Evolutionary conservation across 2,797 vertebrate genomes (phyloP).

Genomic region (Lepilemur ruficaudatus): DNA sequence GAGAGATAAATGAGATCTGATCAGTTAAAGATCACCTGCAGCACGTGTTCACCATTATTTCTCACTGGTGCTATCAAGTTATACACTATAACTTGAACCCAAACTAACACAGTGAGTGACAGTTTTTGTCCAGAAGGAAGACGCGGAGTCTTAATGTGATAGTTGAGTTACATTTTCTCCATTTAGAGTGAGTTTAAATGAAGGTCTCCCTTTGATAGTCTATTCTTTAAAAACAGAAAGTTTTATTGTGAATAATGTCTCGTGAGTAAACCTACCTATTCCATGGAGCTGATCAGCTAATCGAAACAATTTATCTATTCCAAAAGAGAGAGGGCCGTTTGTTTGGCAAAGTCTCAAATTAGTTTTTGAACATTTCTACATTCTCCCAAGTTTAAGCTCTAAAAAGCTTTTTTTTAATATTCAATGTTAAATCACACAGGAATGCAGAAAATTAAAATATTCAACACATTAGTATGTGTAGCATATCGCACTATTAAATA

Average conservation of each 20-base stretch:
- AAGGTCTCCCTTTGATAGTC: neutral
- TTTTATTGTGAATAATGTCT: neutral
- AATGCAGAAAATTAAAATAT: slow-evolving; percentile 56
- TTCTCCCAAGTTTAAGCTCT: neutral
- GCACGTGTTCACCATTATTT: neutral
- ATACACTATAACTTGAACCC: neutral
- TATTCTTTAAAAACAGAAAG: neutral
- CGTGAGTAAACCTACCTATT: neutral
- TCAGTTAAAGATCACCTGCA: neutral
- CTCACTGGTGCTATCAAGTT: neutral
- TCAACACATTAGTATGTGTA: neutral
- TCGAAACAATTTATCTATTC: neutral
- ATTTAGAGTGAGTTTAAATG: neutral
- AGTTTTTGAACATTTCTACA: neutral
- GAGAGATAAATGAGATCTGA: neutral
- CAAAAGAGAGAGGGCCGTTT: neutral
- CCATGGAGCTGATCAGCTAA: neutral
- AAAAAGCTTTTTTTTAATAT: neutral
- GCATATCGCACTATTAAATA: slow-evolving; percentile 53
- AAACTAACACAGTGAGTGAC: neutral
- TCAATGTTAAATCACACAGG: neutral
- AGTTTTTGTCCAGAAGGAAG: neutral
- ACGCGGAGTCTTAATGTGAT: neutral
- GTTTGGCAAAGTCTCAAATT: neutral
- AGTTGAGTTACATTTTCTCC: neutral